Conservation (phyloP, 1,140 invertebrate genomes). For the Mesaphorura yosii region DNA sequence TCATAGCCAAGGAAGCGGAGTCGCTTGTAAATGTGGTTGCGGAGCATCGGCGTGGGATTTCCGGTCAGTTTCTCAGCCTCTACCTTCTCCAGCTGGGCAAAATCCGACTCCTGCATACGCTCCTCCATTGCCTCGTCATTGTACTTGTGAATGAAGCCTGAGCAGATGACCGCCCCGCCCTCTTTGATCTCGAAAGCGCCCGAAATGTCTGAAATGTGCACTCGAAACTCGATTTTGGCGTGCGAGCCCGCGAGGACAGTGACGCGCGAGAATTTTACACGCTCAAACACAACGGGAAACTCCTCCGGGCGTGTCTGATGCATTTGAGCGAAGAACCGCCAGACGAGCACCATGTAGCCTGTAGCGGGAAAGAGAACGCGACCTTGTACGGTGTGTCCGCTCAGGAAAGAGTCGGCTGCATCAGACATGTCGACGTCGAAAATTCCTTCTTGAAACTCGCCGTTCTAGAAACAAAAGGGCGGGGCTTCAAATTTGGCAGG, state of each 20-base stretch:
- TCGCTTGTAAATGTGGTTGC: conserved; percentile 83
- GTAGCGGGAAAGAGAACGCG: conserved; percentile 89
- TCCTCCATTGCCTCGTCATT: conserved; percentile 36
- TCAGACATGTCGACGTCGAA: conserved; percentile 31
- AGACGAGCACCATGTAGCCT: conserved; percentile 58
- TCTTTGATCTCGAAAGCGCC: conserved; percentile 89
- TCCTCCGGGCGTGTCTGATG: conserved; percentile 52
- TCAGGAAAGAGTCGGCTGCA: conserved; percentile 49
- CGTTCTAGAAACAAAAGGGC: too few relatives aligned
- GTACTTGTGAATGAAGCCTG: conserved; percentile 57
- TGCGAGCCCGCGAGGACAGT: conserved; percentile 85
- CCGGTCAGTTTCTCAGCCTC: too few relatives aligned
- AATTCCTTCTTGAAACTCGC: background rate
- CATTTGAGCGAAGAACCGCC: background rate
- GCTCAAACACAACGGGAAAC: conserved; percentile 70
- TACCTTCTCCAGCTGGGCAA: too few relatives aligned
- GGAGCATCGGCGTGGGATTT: conserved; percentile 35
- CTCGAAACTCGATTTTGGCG: conserved; percentile 70
- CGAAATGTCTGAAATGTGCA: conserved; percentile 74
- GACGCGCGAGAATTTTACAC: conserved; percentile 77
- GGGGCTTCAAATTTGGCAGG: too few relatives aligned
- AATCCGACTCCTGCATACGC: background rate
- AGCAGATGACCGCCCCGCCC: conserved; percentile 66
- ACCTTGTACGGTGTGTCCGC: conserved; percentile 86
- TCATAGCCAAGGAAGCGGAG: conserved; percentile 85